A percentile compares a stretch with the other conserved stretches of the same genome.
These are phyloP conservation scores for Lithophane semibrunnea DNA, from an alignment of 2,888 invertebrate genomes.

Conservation along the genomic window DNA sequence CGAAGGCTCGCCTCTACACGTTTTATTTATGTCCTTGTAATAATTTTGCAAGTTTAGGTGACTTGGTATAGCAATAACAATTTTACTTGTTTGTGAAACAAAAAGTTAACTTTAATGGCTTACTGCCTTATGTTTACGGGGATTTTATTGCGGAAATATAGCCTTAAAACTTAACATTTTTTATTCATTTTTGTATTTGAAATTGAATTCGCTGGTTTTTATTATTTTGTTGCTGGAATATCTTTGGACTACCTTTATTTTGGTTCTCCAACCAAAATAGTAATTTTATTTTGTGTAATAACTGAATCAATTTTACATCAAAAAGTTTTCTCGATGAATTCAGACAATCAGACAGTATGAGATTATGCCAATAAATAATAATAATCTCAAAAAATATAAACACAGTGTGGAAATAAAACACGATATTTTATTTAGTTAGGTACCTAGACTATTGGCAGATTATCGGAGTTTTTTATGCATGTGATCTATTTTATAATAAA, in stretches of 20 bases:
- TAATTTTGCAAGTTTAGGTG: slow-evolving; percentile 82
- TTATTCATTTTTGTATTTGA: slow-evolving; percentile 1
- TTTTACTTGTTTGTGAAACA: slow-evolving; percentile 58
- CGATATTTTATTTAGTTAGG: slow-evolving; percentile 37
- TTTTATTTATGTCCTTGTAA: slow-evolving; percentile 83
- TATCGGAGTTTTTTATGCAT: slow-evolving; percentile 25
- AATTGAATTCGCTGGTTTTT: neutral
- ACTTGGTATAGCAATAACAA: slow-evolving; percentile 60
- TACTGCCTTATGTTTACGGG: slow-evolving; percentile 55
- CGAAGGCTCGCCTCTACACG: slow-evolving; percentile 77
- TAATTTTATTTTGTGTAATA: neutral
- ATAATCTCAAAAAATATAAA: neutral
- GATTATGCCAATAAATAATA: neutral
- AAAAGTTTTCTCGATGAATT: neutral
- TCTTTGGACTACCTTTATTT: too few relatives aligned
- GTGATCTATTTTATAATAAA: slow-evolving; percentile 29
- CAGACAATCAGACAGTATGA: neutral
- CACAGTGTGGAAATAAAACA: slow-evolving; percentile 6
- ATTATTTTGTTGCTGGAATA: neutral
- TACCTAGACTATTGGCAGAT: slow-evolving; percentile 12
- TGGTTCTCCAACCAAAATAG: too few relatives aligned
- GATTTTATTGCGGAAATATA: slow-evolving; percentile 52
- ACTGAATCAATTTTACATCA: neutral
- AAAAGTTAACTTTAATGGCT: slow-evolving; percentile 57
- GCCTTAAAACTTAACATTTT: slow-evolving; percentile 28